Percentiles rank a stretch among this genome's conserved stretches.
These are phyloP conservation scores for Sesamia nonagrioides DNA, from an alignment of 1,140 invertebrate genomes.

Conservation along the genomic window DNA sequence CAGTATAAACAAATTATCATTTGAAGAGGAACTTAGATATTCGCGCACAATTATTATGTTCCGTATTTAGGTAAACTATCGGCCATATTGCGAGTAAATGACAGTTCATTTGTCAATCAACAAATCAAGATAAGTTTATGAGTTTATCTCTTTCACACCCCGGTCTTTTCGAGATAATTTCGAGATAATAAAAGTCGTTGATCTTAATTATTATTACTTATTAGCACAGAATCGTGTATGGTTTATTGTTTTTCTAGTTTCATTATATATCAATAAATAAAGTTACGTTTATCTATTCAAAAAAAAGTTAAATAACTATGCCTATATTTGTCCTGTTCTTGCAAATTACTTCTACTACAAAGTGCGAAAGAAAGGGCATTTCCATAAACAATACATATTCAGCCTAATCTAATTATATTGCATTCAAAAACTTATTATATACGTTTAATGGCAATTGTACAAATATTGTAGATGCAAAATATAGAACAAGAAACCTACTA, in stretches of 20 bases:
- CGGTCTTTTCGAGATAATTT: slow-evolving; percentile 26
- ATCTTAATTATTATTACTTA: too few relatives aligned
- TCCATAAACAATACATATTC: slow-evolving; percentile 8
- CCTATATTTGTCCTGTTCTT: slow-evolving; percentile 17
- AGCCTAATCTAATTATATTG: neutral
- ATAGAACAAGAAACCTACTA: too few relatives aligned
- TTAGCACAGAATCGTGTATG: too few relatives aligned
- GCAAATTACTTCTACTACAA: neutral
- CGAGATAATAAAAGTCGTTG: neutral
- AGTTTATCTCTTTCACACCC: slow-evolving; percentile 19
- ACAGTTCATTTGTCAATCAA: slow-evolving; percentile 74
- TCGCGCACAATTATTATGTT: slow-evolving; percentile 62
- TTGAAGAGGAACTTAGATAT: slow-evolving; percentile 60
- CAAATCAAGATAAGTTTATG: slow-evolving; percentile 54
- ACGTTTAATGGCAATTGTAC: too few relatives aligned
- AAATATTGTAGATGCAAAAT: too few relatives aligned
- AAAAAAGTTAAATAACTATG: neutral
- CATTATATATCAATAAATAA: too few relatives aligned
- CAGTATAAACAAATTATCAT: slow-evolving; percentile 62
- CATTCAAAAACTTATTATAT: too few relatives aligned
- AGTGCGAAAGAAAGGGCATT: slow-evolving; percentile 7
- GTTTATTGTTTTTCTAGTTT: too few relatives aligned
- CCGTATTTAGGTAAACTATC: slow-evolving; percentile 78
- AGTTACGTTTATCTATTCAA: neutral
- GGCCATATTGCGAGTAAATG: slow-evolving; percentile 78